Base-by-base conservation (phyloP, 1,140 invertebrate species). In the Drosophila repleta region DNA sequence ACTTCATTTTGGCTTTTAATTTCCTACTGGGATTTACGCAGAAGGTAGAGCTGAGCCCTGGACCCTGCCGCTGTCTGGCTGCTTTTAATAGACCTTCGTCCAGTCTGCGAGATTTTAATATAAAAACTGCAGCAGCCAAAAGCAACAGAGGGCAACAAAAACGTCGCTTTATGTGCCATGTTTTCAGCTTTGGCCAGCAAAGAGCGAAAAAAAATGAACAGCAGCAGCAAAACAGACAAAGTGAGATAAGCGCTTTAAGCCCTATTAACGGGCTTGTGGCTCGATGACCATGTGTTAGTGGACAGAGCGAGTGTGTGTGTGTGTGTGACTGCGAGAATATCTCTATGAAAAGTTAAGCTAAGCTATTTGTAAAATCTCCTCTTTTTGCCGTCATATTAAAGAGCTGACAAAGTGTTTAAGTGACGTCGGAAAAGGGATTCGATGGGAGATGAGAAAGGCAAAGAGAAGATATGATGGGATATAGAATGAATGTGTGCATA, bases 1-100 rank as follows among this genome's bases (percentile, higher is more conserved):
- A 83, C 72, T 87, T 88, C 83, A 88, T 88, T 88, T 88, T 83
- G 83, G 83, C 68, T 88, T 88, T 88, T 88, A 88, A 88, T 88
- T 88, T 88, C 83, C 83, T 88, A 74, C 79, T 77, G 83, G 79
- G 83, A 88, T 88, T 88, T 83, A 69, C 78, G 71, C 64, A 82
- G 88, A 88, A 88, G 79, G 82, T 87, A 78, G 70, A 56, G 51
- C 37, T n/a, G n/a, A 52, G 49, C 48, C 60, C 3, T 51, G 53
- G 39, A 35, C 41, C 35, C 26, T 48, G 39, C 60, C 58, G n/a
- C 62, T 75, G 72, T 79, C 80, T 70, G 76, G 57, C 1, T 35
- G 69, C 74, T 72, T 79, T 87, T 87, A 87, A 87, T 87, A 71
- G 83, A 65, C 66, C 48, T 65, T 35, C 66, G 78, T 73, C 82